Percentiles rank a stretch among this genome's conserved stretches.
These are phyloP conservation scores for Hydriomena furcata DNA, from an alignment of 2,888 invertebrate genomes.

Conservation along the genomic window DNA sequence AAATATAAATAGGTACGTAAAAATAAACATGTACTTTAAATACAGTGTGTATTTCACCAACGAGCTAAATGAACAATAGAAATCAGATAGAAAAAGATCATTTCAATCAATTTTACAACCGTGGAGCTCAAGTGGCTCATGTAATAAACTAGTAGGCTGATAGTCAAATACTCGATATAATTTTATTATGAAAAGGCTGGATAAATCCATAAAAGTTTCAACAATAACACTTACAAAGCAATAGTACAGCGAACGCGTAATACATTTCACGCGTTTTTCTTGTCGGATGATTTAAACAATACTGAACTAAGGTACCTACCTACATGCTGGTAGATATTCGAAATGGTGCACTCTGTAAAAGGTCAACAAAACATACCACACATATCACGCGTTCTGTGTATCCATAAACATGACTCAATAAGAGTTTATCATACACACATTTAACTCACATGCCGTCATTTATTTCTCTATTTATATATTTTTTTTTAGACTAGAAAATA, in stretches of 20 bases:
- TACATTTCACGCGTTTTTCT: conserved; percentile 15
- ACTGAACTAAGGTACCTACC: conserved; percentile 10
- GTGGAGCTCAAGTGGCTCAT: neutral
- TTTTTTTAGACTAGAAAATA: conserved; percentile 2
- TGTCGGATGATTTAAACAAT: neutral
- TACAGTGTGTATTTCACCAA: no score
- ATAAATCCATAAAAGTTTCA: neutral
- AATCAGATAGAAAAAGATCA: no score
- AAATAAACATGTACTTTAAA: no score
- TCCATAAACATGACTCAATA: conserved; percentile 6
- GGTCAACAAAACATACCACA: conserved; percentile 11
- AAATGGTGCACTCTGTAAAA: no score
- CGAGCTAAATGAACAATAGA: no score
- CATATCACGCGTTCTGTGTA: neutral
- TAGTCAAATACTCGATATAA: no score
- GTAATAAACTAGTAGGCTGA: conserved; percentile 1
- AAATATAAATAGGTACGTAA: no score
- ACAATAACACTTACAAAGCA: conserved; percentile 21
- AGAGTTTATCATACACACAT: no score
- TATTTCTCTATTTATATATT: conserved; percentile 17
- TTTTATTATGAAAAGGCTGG: no score
- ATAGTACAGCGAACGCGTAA: conserved; percentile 9
- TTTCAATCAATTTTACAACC: no score
- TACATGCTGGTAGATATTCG: no score
- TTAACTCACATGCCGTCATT: conserved; percentile 27